Percentiles rank a stretch among this genome's conserved stretches.
Evolutionary conservation across 2,797 vertebrate species (phyloP).

Genomic region (Lepidocolaptes lacrymiger): DNA sequence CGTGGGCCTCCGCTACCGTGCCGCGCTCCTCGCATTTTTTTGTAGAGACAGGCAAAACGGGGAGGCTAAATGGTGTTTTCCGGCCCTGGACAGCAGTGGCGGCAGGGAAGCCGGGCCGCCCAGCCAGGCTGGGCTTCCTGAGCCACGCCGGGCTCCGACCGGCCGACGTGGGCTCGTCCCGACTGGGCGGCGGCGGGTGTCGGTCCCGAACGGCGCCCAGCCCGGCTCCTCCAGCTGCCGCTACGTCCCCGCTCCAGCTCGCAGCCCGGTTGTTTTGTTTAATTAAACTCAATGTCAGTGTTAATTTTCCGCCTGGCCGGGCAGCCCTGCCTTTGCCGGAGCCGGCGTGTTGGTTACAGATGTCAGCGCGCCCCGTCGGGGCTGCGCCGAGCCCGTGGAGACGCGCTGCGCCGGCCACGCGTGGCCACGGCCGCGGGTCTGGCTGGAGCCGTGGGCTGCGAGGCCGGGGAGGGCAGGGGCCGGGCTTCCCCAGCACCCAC

Average conservation of each 20-base stretch:
- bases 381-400: not conserved
- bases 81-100: not conserved
- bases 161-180: not conserved
- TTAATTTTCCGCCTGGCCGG: slow-evolving; percentile 74
- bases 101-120: not conserved
- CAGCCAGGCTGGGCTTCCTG: not conserved
- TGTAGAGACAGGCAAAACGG: not conserved
- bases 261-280: slow-evolving; percentile 71
- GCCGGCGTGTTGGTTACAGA: slow-evolving; percentile 65
- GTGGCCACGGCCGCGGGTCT: not conserved
- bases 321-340: slow-evolving; percentile 63
- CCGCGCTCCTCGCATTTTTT: not conserved
- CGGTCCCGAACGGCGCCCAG: not conserved
- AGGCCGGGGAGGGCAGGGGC: not conserved
- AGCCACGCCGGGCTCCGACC: not conserved
- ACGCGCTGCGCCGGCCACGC: not conserved
- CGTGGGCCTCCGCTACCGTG: not conserved
- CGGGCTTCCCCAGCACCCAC: not conserved
- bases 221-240: slow-evolving; percentile 40
- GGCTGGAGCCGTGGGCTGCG: not conserved
- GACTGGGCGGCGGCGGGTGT: not conserved
- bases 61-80: not conserved
- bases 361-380: slow-evolving; percentile 57
- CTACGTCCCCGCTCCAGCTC: slow-evolving; percentile 29
- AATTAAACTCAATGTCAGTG: slow-evolving; percentile 77